Evolutionary conservation across 2,888 invertebrate genomes (phyloP).

Genomic region (Eilema sororculum): DNA sequence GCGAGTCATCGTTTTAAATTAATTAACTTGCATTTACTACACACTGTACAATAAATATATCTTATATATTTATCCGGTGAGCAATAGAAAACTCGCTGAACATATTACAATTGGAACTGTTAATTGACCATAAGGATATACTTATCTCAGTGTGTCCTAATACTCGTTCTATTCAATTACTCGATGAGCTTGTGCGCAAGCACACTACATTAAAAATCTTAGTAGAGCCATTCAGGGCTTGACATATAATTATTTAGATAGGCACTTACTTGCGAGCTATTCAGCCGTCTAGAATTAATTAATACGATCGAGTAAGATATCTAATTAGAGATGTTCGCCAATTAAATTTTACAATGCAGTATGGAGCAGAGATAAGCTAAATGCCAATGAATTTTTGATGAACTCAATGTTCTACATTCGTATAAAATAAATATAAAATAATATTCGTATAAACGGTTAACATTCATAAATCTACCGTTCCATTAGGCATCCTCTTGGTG

Average conservation of each 20-base stretch:
- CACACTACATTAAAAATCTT: not conserved
- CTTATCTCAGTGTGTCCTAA: conserved; percentile 4
- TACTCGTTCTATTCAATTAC: not conserved
- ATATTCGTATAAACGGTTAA: not conserved
- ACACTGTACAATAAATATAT: not conserved
- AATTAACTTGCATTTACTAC: conserved; percentile 2
- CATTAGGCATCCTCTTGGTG: too few relatives aligned
- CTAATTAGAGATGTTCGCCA: not conserved
- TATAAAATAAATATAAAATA: too few relatives aligned
- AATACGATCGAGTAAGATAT: not conserved
- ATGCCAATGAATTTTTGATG: not conserved
- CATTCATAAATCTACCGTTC: not conserved
- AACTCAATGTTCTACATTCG: not conserved
- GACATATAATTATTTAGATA: conserved; percentile 49
- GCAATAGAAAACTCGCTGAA: conserved; percentile 1
- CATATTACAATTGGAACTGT: conserved; percentile 5
- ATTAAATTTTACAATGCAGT: not conserved
- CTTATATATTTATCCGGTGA: conserved; percentile 16
- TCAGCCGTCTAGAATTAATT: conserved; percentile 51
- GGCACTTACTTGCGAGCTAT: conserved; percentile 50
- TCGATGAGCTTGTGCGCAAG: not conserved
- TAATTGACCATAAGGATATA: conserved; percentile 3
- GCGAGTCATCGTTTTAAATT: conserved; percentile 15
- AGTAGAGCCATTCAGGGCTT: conserved; percentile 1
- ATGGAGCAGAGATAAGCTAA: not conserved